Evolutionary conservation across 2,113 vertebrate genomes (phyloP), one percentile per base, ranked within the genome.

Genomic region (Misgurnus mizolepis): DNA sequence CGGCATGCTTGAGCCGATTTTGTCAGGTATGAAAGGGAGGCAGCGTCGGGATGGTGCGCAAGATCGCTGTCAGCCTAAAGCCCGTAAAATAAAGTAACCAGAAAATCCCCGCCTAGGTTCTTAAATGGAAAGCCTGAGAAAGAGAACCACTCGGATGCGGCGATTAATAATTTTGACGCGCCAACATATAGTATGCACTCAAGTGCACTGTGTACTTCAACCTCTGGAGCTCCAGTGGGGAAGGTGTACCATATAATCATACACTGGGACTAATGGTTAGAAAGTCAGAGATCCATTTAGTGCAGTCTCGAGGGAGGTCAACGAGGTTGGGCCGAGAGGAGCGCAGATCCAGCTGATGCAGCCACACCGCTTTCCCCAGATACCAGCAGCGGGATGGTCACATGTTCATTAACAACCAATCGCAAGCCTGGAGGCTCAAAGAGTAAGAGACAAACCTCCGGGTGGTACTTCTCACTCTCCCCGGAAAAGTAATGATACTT

Each of bases 201-300:
- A 43, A 73, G 70, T 73, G 34, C 4, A 27, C 45, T 39, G 15
- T 47, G 55, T 34, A 10, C 34, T 2, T 47, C 76, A 70, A 67
- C 56, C 34, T 62, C 53, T 40, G 74, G 12, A n/a, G 79, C 76
- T 69, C 60, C 53, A 8, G 64, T 40, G 49, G 74, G 69, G 39
- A 50, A 58, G 71, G 80, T 72, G 71, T 62, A 41, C 65, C 79
- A 64, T 64, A 53, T 41, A 77, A 73, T 82, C 53, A 58, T 71
- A 81, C 82, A 73, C 61, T 40, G 60, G 79, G 80, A 84, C 82
- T 84, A 84, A 58, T 64, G 80, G 53, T 49, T 47, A 67, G 79
- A 82, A 82, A 82, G 75, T 82, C 80, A 84, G 68, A 82, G 78
- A 84, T 86, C 80, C 73, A 74, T 64, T 84, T 80, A 86, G 72